Conservation (phyloP, 2,113 vertebrate species). For the Proteles cristata region DNA sequence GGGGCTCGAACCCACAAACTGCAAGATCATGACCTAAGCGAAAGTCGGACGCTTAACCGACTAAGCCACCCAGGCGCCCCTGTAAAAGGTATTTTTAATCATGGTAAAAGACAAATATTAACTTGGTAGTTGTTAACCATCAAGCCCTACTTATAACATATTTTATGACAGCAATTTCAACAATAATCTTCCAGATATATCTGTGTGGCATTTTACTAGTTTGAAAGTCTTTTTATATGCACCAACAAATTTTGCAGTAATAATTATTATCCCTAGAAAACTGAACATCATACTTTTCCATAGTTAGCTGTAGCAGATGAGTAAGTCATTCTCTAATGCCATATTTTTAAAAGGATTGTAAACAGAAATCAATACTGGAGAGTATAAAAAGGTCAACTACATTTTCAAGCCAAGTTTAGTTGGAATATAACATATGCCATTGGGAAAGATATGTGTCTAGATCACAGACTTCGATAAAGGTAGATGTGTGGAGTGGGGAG, state of each 20-base stretch:
- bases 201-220: neutral
- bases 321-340: neutral
- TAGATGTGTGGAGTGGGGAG: fast-evolving
- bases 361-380: neutral
- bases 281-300: neutral
- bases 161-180: neutral
- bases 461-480: neutral
- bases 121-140: neutral
- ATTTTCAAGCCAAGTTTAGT: neutral
- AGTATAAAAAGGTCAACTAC: neutral
- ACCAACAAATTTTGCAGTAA: neutral
- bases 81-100: neutral
- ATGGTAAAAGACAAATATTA: neutral
- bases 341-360: neutral
- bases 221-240: neutral
- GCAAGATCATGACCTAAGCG: too few relatives aligned
- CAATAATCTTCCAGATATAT: neutral
- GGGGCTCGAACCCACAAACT: too few relatives aligned
- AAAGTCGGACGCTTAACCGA: too few relatives aligned
- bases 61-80: too few relatives aligned
- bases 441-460: neutral
- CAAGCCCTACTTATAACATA: neutral
- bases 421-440: neutral
- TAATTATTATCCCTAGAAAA: neutral
- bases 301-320: neutral